Base-by-base conservation (phyloP, 2,113 vertebrate genomes). In the Oceanodroma tethys region DNA sequence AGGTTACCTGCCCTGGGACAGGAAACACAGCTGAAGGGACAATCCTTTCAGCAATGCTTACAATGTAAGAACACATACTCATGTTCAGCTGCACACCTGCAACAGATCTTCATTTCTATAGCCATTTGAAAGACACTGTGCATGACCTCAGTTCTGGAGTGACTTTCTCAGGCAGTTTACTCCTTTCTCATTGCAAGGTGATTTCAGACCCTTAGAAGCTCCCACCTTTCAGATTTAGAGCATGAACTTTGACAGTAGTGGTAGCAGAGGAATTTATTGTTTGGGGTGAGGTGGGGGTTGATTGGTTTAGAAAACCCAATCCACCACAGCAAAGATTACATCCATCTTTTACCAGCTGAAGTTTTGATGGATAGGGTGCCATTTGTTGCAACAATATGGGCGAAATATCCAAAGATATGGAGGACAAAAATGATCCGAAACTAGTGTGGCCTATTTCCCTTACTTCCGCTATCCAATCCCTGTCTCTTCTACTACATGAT, bases 21-120 rank as follows among this genome's bases (percentile, higher is more conserved):
- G 70, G 56, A 65, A 81, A 38, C 38, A 43, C 13, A 5, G 10
- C 10, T 1, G 30, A 48, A 86, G 25, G 18, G 22, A 74, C 23
- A 5, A 45, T 26, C 50, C 42, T 71, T 81, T 43, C 26, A 23
- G 38, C 26, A n/a, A 5, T 8, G 23, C 22, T 53, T 36, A 26
- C 38, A 10, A 2, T 10, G 7, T 38, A 45, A 76, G 68, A 42
- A 63, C 16, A 23, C 0, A 0, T 9, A 18, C 47, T 43, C 9
- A 7, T 25, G 18, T 62, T 66, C 40, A 62, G 20, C 71, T 59
- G 38, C 55, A n/a, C 38, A n/a, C 17, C 29, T 14, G 26, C 42
- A 67, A 34, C 3, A 2, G 12, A 6, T 8, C 85, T 6, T 43
- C 26, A 13, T 67, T 79, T 73, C 86, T 55, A 9, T 4, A 52